Evolutionary conservation across 2,113 vertebrate genomes (phyloP).

Genomic region (Pelobates fuscus): DNA sequence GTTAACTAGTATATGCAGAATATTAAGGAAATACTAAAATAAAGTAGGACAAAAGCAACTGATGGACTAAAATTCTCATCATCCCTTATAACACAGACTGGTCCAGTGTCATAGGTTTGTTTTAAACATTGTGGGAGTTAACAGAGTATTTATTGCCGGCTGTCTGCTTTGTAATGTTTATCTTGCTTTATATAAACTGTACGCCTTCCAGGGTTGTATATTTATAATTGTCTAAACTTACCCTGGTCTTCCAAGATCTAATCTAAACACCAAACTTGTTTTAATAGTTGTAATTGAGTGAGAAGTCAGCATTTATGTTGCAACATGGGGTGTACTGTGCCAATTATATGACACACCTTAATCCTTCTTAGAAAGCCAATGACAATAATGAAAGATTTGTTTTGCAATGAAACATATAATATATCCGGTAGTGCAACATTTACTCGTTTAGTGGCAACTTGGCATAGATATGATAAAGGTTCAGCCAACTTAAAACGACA

Average conservation of each 20-base stretch:
- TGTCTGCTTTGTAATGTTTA: conserved; percentile 35
- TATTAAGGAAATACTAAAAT: too few relatives aligned
- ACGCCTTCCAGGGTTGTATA: conserved; percentile 12
- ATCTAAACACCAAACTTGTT: conserved; percentile 34
- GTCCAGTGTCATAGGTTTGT: background rate
- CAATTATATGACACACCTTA: conserved; percentile 13
- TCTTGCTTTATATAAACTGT: conserved; percentile 41
- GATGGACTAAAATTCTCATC: too few relatives aligned
- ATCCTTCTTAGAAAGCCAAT: conserved; percentile 19
- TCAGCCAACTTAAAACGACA: background rate
- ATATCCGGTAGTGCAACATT: background rate
- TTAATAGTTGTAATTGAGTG: conserved; percentile 31
- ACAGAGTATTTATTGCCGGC: conserved; percentile 48
- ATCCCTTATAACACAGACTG: too few relatives aligned
- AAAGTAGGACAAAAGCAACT: too few relatives aligned
- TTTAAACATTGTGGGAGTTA: conserved; percentile 38
- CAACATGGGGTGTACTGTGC: conserved; percentile 11
- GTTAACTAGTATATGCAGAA: too few relatives aligned
- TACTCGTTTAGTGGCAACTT: background rate
- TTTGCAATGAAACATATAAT: background rate
- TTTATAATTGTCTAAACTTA: conserved; percentile 28
- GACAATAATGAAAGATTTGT: conserved; percentile 13
- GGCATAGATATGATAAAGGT: background rate
- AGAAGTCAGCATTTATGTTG: conserved; percentile 28
- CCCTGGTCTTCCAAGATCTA: conserved; percentile 20